Evolutionary conservation across 1,140 invertebrate genomes (phyloP).

Genomic region (Drosophila athabasca): DNA sequence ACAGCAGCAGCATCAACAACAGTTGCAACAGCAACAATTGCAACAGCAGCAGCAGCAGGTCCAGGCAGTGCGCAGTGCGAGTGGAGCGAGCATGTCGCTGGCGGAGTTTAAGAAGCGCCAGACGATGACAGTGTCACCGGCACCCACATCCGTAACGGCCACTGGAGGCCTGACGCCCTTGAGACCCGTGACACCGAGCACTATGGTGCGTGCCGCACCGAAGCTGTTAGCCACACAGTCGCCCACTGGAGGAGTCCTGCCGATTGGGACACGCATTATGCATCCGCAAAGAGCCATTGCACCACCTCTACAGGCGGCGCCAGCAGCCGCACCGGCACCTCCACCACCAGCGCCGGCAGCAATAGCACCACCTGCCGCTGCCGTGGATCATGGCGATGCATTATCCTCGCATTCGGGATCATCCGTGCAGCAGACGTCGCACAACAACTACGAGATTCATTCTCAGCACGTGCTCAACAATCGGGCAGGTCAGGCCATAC

Average conservation of each 20-base stretch:
- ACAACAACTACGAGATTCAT: constrained; percentile 81
- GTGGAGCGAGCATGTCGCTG: constrained; percentile 68
- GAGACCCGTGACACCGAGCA: constrained; percentile 23
- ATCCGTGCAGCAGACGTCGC: constrained; percentile 74
- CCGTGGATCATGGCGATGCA: too few relatives aligned
- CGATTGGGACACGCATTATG: constrained; percentile 35
- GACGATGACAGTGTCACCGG: constrained; percentile 41
- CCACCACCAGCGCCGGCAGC: constrained; percentile 7
- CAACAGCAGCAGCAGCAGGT: constrained; percentile 23
- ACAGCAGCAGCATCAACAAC: constrained; percentile 41
- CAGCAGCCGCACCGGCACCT: constrained; percentile 3
- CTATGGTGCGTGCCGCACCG: constrained; percentile 50
- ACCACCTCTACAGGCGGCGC: constrained; percentile 15
- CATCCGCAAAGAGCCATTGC: constrained; percentile 34
- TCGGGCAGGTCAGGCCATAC: constrained; percentile 65
- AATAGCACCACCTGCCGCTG: too few relatives aligned
- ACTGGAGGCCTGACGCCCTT: constrained; percentile 37
- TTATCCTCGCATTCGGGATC: constrained; percentile 39
- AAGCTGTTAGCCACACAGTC: constrained; percentile 42
- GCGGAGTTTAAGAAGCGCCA: constrained; percentile 75
- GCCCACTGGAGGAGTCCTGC: constrained; percentile 7
- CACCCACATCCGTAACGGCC: constrained; percentile 4
- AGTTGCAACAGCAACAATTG: not conserved
- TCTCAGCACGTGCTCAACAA: constrained; percentile 80
- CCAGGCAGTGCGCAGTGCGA: constrained; percentile 50